Percentiles rank a stretch among this genome's conserved stretches.
Conservation (phyloP, 1,140 invertebrate species). For the Solenopsis fugax region DNA sequence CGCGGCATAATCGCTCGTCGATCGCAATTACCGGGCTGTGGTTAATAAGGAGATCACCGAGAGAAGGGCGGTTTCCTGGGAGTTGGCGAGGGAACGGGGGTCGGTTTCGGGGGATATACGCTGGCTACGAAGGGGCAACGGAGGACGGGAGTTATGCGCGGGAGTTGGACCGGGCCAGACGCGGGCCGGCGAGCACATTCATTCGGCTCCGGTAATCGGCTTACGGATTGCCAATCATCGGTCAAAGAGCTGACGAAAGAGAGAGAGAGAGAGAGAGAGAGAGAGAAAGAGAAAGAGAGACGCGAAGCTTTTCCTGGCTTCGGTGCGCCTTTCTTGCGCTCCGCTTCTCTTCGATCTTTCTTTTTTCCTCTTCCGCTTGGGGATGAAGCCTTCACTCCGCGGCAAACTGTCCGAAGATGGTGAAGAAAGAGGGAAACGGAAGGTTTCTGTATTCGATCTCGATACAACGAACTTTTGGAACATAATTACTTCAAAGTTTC, state of each 20-base stretch:
- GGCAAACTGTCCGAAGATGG: constrained; percentile 46
- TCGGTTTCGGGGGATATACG: constrained; percentile 42
- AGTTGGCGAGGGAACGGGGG: constrained; percentile 39
- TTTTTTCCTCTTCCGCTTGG: constrained; percentile 58
- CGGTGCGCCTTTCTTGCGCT: constrained; percentile 37
- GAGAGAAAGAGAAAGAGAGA: neutral
- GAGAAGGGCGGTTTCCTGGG: constrained; percentile 71
- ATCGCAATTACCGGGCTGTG: constrained; percentile 78
- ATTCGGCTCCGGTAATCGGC: constrained; percentile 78
- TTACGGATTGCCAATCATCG: constrained; percentile 82
- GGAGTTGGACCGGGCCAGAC: constrained; percentile 73
- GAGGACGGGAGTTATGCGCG: constrained; percentile 57
- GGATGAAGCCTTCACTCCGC: constrained; percentile 35
- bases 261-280: constrained; percentile 39
- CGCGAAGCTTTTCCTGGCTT: constrained; percentile 66
- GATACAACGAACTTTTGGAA: constrained; percentile 10
- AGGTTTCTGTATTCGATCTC: constrained; percentile 52
- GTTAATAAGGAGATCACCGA: constrained; percentile 79
- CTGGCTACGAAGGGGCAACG: constrained; percentile 24
- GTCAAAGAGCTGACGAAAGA: constrained; percentile 73
- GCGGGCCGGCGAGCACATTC: constrained; percentile 75
- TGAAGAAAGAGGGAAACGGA: constrained; percentile 10
- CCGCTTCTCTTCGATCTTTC: constrained; percentile 47
- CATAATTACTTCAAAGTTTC: constrained; percentile 35
- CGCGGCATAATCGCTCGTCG: constrained; percentile 76